Percentiles rank a stretch among this genome's conserved stretches.
phyloP scores from a whole-genome alignment of 2,888 invertebrate genomes.

The Agrotis ipsilon region DNA sequence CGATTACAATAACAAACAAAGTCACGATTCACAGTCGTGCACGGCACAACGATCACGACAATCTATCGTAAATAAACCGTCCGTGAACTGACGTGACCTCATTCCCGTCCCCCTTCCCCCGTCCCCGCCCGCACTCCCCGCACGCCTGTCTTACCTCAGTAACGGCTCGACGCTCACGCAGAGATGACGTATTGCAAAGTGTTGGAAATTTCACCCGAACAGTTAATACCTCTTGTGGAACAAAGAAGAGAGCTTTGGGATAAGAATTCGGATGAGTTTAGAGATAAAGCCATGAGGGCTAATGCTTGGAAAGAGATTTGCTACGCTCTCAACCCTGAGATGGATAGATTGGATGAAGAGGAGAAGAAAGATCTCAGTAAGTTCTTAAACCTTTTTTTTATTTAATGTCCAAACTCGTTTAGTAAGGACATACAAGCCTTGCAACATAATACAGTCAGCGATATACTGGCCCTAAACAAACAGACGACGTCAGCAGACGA shows the following conservation, averaged over 20 bases:
- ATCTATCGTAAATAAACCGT: conserved; percentile 31
- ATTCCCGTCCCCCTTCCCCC: background rate
- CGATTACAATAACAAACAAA: conserved; percentile 15
- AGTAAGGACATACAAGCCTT: background rate
- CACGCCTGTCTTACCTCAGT: background rate
- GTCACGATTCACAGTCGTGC: conserved; percentile 32
- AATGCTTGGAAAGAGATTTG: conserved; percentile 52
- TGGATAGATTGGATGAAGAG: conserved; percentile 29
- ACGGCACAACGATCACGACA: conserved; percentile 9
- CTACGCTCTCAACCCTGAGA: conserved; percentile 28
- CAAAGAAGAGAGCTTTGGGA: conserved; percentile 50
- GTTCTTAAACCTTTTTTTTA: background rate
- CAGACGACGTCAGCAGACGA: no score
- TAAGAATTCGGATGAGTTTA: conserved; percentile 32
- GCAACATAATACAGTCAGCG: background rate
- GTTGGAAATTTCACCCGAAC: conserved; percentile 40
- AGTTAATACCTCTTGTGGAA: conserved; percentile 47
- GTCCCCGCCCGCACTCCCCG: background rate
- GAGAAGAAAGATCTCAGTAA: conserved; percentile 35
- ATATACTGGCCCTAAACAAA: no score
- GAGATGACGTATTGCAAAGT: conserved; percentile 24
- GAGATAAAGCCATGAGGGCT: conserved; percentile 40
- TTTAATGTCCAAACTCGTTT: background rate
- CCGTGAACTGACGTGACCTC: conserved; percentile 35
- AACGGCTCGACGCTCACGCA: conserved; percentile 4